phyloP scores from a whole-genome alignment of 2,888 invertebrate species.

The Lepeophtheirus nordmannii region DNA sequence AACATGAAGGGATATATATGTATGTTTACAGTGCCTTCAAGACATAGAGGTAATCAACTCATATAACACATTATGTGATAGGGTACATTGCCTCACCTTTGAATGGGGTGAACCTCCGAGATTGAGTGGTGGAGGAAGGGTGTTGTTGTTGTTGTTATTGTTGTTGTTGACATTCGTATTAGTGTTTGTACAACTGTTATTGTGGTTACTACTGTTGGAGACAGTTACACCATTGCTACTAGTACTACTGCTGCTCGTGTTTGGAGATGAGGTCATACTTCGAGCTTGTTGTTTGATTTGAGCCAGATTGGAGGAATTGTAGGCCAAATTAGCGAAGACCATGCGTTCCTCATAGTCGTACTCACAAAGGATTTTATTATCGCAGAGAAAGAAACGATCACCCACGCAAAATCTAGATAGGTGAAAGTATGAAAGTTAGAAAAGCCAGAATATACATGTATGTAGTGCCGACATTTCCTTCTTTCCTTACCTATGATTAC shows the following conservation, averaged over 20 bases:
- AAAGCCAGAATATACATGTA: no score
- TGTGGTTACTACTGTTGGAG: not conserved
- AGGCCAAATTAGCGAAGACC: constrained; percentile 31
- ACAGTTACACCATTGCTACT: no score
- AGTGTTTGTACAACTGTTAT: not conserved
- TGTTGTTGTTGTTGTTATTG: not conserved
- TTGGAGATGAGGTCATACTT: constrained; percentile 25
- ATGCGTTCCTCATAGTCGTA: constrained; percentile 40
- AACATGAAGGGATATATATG: no score
- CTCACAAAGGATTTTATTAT: constrained; percentile 41
- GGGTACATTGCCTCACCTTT: not conserved
- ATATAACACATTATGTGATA: no score
- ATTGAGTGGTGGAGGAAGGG: not conserved
- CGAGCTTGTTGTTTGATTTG: constrained; percentile 27
- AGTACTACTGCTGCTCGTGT: constrained; percentile 27
- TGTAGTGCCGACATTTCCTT: no score
- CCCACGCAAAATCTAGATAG: constrained; percentile 40
- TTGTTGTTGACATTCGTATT: not conserved
- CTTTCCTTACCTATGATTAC: constrained; percentile 71
- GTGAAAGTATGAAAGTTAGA: not conserved
- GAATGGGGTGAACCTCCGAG: not conserved
- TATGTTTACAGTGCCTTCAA: no score
- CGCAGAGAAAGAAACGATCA: constrained; percentile 39
- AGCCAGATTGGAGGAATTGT: constrained; percentile 27
- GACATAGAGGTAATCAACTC: no score